Evolutionary conservation across 92 coral and sea anemone species (phyloP).

Genomic region (Palythoa grandis): DNA sequence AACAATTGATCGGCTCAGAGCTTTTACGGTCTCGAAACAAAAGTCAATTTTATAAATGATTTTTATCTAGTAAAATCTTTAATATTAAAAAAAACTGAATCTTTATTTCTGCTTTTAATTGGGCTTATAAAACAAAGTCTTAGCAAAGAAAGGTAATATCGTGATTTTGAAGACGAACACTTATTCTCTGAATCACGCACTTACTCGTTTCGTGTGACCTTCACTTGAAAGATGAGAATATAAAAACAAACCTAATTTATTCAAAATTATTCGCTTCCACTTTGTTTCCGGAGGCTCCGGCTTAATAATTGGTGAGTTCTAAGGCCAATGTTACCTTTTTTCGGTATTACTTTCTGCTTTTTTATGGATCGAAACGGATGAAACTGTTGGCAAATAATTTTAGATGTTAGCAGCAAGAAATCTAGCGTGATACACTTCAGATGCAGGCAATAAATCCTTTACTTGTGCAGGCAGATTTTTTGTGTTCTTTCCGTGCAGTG

Average conservation of each 20-base stretch:
- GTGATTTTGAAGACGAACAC: background rate
- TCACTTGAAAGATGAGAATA: background rate
- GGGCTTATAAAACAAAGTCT: background rate
- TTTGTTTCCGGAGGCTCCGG: constrained; percentile 6
- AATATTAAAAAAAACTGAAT: no score
- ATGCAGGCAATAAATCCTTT: background rate
- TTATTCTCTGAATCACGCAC: background rate
- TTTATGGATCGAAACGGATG: background rate
- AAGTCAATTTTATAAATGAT: no score
- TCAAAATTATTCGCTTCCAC: constrained; percentile 30
- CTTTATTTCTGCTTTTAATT: background rate
- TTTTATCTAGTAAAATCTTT: no score
- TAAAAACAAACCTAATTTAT: constrained; percentile 30
- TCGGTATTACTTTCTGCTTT: constrained; percentile 10
- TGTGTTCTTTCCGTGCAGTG: background rate
- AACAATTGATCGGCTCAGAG: no score
- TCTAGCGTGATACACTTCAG: no score
- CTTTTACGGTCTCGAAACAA: no score
- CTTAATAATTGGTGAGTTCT: background rate
- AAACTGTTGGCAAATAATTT: background rate
- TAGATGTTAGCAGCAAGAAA: background rate
- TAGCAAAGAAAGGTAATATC: background rate
- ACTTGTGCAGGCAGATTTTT: constrained; percentile 1
- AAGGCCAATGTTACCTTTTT: background rate
- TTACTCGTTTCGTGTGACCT: background rate